A percentile compares a stretch with the other conserved stretches of the same genome.
These are phyloP conservation scores for Papilio dardanus DNA, from an alignment of 1,140 invertebrate genomes.

Conservation along the genomic window DNA sequence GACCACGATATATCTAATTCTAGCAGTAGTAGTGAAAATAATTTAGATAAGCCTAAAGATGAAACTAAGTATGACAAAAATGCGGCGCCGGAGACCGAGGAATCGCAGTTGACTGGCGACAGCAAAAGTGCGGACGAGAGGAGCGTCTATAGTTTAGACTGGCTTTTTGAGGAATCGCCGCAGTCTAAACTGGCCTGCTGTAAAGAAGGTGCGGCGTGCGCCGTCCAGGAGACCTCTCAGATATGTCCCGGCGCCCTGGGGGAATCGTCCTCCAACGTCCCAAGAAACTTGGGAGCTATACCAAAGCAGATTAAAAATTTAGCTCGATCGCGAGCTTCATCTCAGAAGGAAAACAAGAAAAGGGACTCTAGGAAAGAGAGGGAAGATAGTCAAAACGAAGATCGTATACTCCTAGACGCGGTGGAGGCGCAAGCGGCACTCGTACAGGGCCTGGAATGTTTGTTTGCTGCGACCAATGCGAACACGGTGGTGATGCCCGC, in stretches of 20 bases:
- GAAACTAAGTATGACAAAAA: constrained; percentile 55
- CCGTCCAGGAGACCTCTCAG: constrained; percentile 54
- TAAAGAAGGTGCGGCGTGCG: constrained; percentile 48
- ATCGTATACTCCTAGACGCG: constrained; percentile 74
- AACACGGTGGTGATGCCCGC: constrained; percentile 81
- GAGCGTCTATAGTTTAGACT: constrained; percentile 79
- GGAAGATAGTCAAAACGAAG: constrained; percentile 75
- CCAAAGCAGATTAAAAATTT: constrained; percentile 86
- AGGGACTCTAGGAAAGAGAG: constrained; percentile 76
- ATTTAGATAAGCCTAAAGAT: constrained; percentile 64
- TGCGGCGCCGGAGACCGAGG: constrained; percentile 66
- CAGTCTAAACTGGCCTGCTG: constrained; percentile 44
- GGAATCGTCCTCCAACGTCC: constrained; percentile 75
- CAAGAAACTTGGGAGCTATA: constrained; percentile 88
- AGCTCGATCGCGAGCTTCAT: constrained; percentile 76
- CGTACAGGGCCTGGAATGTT: constrained; percentile 79
- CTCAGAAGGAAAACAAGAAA: constrained; percentile 81
- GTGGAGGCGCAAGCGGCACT: constrained; percentile 80
- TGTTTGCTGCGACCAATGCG: constrained; percentile 79
- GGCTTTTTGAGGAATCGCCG: constrained; percentile 76
- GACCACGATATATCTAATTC: constrained; percentile 83
- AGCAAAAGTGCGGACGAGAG: constrained; percentile 76
- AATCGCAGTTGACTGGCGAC: constrained; percentile 70
- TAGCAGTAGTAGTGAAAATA: constrained; percentile 82
- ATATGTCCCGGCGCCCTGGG: constrained; percentile 70